Percentiles rank a stretch among this genome's conserved stretches.
Conservation (phyloP, 2,888 invertebrate genomes). For the Drosophila algonquin region DNA sequence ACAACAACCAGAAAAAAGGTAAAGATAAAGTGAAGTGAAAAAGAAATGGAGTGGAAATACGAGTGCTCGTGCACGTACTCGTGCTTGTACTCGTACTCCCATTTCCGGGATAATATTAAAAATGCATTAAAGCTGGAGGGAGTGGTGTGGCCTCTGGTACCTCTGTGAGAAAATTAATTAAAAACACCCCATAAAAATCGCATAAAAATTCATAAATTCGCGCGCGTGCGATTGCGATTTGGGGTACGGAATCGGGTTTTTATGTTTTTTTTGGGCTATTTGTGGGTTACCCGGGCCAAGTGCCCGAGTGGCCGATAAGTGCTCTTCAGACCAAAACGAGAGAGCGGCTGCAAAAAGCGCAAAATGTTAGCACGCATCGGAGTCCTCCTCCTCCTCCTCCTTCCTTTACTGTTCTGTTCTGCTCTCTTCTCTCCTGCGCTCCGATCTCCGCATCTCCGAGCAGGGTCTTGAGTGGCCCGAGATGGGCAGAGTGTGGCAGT, state of each 20-base stretch:
- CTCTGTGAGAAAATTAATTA: conserved; percentile 5
- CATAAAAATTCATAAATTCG: conserved; percentile 47
- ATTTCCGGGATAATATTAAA: conserved; percentile 28
- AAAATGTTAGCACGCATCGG: conserved; percentile 60
- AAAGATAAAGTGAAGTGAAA: conserved; percentile 23
- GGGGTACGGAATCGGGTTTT: conserved; percentile 7
- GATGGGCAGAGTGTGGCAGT: conserved; percentile 33
- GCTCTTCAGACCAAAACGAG: conserved; percentile 60
- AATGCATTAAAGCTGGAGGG: conserved; percentile 30
- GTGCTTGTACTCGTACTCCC: background rate
- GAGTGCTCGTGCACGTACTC: conserved; percentile 7
- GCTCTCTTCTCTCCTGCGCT: background rate
- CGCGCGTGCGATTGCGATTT: conserved; percentile 61
- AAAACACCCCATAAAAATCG: conserved; percentile 62
- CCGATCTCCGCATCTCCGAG: conserved; percentile 2
- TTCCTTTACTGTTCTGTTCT: background rate
- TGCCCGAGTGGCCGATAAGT: conserved; percentile 24
- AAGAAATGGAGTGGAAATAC: conserved; percentile 9
- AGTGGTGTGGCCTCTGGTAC: background rate
- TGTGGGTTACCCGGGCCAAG: conserved; percentile 24
- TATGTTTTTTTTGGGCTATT: background rate
- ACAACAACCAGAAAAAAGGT: conserved; percentile 13
- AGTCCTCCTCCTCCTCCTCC: conserved; percentile 6
- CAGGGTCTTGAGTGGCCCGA: conserved; percentile 27
- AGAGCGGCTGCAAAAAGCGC: conserved; percentile 69